phyloP scores from a whole-genome alignment of 2,113 vertebrate species.

The Mormyrus lacerda region DNA sequence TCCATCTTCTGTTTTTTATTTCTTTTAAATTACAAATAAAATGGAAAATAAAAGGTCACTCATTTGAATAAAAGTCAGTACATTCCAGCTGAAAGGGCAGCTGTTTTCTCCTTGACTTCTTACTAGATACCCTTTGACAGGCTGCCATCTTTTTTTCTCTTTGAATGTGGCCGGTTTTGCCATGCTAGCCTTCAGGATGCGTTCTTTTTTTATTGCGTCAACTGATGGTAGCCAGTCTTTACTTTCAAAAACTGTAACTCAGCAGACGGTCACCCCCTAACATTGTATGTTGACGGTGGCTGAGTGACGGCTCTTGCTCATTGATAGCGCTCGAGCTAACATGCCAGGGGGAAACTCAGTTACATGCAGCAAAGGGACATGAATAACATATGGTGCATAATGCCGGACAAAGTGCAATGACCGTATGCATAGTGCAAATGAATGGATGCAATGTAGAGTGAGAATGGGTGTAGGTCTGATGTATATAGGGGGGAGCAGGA shows the following conservation, averaged over 20 bases:
- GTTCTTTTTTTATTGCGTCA: slow-evolving; percentile 46
- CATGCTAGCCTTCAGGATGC: slow-evolving; percentile 31
- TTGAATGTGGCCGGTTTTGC: slow-evolving; percentile 1
- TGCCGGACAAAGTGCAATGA: neutral
- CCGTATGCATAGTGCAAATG: neutral
- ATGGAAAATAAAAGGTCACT: slow-evolving; percentile 50
- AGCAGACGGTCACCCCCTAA: neutral
- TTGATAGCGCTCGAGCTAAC: neutral
- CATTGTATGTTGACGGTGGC: neutral
- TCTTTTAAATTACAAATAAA: slow-evolving; percentile 13
- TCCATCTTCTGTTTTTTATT: neutral
- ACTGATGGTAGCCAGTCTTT: neutral
- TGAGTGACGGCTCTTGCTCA: neutral
- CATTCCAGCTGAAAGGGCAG: slow-evolving; percentile 49
- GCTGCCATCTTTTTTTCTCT: slow-evolving; percentile 27
- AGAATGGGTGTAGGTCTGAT: neutral
- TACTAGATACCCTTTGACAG: slow-evolving; percentile 45
- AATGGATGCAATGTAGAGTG: neutral
- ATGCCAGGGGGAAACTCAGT: neutral
- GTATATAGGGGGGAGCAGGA: neutral
- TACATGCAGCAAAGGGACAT: neutral
- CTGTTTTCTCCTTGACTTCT: slow-evolving; percentile 39
- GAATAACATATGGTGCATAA: neutral
- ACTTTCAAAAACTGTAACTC: neutral
- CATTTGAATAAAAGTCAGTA: slow-evolving; percentile 64